Evolutionary conservation across 2,888 invertebrate species (phyloP), one percentile per base, ranked within the genome.

Genomic region (Proisotoma minuta): DNA sequence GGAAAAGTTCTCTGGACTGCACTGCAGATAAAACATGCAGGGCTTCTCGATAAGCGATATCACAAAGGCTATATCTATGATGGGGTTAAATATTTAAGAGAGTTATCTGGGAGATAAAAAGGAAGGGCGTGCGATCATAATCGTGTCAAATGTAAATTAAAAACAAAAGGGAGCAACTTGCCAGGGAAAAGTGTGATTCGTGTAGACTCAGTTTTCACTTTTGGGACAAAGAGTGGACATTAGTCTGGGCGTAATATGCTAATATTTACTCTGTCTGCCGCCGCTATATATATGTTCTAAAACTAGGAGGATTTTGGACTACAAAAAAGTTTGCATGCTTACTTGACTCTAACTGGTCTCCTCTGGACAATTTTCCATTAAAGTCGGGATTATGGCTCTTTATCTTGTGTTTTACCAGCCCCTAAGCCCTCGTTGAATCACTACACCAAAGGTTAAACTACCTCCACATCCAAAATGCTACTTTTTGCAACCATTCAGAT

Each of bases 281-380:
- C 8, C 34, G 34, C n/a, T n/a, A n/a, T n/a, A n/a, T n/a, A n/a
- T n/a, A n/a, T n/a, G n/a, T n/a, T 34, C 34, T 8, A 15, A 15
- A 15, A 34, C 34, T 34, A 8, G 34, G 34, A 34, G 34, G 8
- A 34, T 10, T 8, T 34, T 10, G 34, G 34, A 34, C 8, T 10
- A 15, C 34, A 34, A 34, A 15, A 15, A 8, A 15, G 8, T 34
- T 43, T 43, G 5, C 18, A 12, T 15, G 43, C 5, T 15, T 43
- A 18, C 20, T 43, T 43, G 18, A 43, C 43, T 43, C 18, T 54
- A 54, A 54, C 39, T 54, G 29, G 53, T 54, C 53, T 54, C 53
- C n/a, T 20, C 18, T 54, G 53, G 4, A 3, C 39, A 39, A 54
- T 29, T 54, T 54, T 29, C 3, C 18, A 39, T 28, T 54, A 3